These are phyloP conservation scores for Clanis bilineata DNA, from an alignment of 2,888 invertebrate genomes.

Conservation along the genomic window DNA sequence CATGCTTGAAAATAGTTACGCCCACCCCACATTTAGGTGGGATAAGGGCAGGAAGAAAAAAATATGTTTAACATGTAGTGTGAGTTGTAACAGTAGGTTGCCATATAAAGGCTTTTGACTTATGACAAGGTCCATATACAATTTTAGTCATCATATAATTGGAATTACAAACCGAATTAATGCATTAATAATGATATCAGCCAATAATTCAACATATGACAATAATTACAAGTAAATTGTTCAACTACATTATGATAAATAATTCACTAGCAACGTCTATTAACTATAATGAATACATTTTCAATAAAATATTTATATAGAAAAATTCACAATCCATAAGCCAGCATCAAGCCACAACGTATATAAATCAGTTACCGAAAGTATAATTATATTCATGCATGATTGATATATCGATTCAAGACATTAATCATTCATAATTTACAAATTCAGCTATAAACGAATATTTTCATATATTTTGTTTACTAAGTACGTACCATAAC, in stretches of 20 bases:
- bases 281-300: conserved; percentile 20
- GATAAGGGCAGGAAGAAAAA: no score
- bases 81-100: no score
- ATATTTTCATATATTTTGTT: conserved; percentile 4
- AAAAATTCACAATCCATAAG: conserved; percentile 14
- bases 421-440: neutral
- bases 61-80: no score
- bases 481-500: conserved; percentile 15
- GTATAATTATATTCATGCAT: neutral
- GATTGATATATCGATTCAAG: neutral
- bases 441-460: neutral
- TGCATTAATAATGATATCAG: conserved; percentile 5
- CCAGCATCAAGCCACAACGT: neutral
- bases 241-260: conserved; percentile 26
- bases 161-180: neutral
- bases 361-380: conserved; percentile 1
- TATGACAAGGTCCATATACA: no score
- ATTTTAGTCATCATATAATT: no score
- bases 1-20: no score
- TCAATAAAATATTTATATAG: conserved; percentile 3
- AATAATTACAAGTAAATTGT: conserved; percentile 26
- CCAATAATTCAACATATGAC: conserved; percentile 19
- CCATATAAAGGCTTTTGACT: no score
- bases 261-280: conserved; percentile 34
- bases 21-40: no score